Evolutionary conservation across 2,113 vertebrate genomes (phyloP).

Genomic region (Strix aluco): DNA sequence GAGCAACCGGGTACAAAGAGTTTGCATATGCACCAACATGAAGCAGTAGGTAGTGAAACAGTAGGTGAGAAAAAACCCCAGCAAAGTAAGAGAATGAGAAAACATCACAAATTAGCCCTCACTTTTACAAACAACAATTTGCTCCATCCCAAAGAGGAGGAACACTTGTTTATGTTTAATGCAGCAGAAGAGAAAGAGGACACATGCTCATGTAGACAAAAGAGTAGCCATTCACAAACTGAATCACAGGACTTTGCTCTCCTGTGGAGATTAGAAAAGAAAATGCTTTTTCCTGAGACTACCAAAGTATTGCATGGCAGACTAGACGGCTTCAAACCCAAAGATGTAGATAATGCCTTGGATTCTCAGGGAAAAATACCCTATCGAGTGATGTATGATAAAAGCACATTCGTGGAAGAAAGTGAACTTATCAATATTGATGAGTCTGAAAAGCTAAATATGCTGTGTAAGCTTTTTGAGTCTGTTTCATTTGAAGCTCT

Average conservation of each 20-base stretch:
- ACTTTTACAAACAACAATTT: conserved; percentile 78
- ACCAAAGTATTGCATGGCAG: conserved; percentile 76
- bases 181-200: not conserved
- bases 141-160: conserved; percentile 1
- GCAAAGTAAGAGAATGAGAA: conserved; percentile 72
- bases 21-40: not conserved
- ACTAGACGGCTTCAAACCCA: conserved; percentile 79
- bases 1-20: not conserved
- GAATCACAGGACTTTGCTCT: conserved; percentile 89
- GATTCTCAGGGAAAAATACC: conserved; percentile 78
- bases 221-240: conserved; percentile 79
- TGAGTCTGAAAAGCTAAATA: conserved; percentile 82
- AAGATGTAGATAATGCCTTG: conserved; percentile 41
- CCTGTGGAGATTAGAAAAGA: conserved; percentile 87
- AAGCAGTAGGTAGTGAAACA: conserved; percentile 18
- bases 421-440: conserved; percentile 76
- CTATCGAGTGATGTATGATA: conserved; percentile 86
- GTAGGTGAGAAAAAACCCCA: conserved; percentile 59
- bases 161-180: not conserved
- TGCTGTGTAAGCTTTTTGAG: conserved; percentile 88
- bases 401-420: conserved; percentile 91
- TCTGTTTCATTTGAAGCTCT: conserved; percentile 87
- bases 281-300: conserved; percentile 61
- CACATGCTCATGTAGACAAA: not conserved
- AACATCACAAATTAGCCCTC: conserved; percentile 83